Evolutionary conservation across 2,113 vertebrate genomes (phyloP), one percentile per base, ranked within the genome.

Genomic region (Panthera uncia): DNA sequence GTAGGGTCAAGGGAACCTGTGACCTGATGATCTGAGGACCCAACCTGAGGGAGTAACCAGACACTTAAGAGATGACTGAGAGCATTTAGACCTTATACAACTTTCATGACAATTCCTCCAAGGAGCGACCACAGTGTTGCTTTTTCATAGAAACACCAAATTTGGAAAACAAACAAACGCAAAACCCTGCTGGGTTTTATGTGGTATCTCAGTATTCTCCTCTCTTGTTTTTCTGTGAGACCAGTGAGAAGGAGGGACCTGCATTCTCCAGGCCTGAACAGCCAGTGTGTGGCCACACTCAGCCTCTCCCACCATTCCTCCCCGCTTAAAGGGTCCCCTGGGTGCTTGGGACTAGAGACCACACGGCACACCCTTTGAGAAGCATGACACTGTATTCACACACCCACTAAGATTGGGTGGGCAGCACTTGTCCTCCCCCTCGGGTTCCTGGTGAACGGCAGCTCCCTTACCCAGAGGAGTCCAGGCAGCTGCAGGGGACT

Each of bases 401-500:
- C 9, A 50, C 50, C 29, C 29, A 5, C 14, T 1, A 4, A 50
- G 73, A 23, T 18, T 29, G 1, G n/a, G 13, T 14, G 0, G 7
- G 69, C 21, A 25, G 0, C 5, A 11, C 15, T 19, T 2, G 0
- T 4, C 1, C 41, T 25, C 6, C 33, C 38, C 19, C 5, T 38
- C 48, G 6, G 0, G 1, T 25, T 7, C 0, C 33, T 9, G 15
- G 4, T 7, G 45, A 29, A 3, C 0, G 4, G 13, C 6, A 16
- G 13, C 18, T 69, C 11, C 41, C 19, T 0, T 2, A 12, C 6
- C 7, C 52, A 27, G 50, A 12, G 38, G 29, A 25, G 29, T 73
- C 33, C 52, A 27, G 27, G 73, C 23, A 38, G 18, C 73, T 78
- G 31, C 57, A 29, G 5, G 16, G 16, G 10, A 57, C 7, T 0